These are phyloP conservation scores for Smutsia temminckii DNA, from an alignment of 2,797 vertebrate species.

Conservation along the genomic window DNA sequence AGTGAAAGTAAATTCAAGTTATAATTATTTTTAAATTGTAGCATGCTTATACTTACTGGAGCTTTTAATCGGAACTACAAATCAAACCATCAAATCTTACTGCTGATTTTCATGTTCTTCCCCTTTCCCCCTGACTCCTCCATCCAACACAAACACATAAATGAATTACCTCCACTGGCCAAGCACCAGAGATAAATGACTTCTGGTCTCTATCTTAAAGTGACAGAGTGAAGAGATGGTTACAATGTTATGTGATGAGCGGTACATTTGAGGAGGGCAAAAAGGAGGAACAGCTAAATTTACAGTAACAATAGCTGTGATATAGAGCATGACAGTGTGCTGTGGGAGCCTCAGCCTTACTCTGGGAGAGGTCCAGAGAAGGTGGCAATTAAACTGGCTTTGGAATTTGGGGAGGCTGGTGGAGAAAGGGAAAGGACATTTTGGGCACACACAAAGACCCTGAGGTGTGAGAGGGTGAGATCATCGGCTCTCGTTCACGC, in stretches of 20 bases:
- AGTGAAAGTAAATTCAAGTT: not conserved
- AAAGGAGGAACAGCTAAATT: not conserved
- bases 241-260: not conserved
- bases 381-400: not conserved
- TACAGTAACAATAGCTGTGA: not conserved
- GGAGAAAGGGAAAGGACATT: not conserved
- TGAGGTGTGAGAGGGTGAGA: not conserved
- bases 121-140: rapidly evolving
- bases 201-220: not conserved
- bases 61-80: not conserved
- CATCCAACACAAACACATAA: not conserved
- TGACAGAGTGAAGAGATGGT: not conserved
- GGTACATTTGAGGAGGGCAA: not conserved
- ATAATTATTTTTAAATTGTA: not conserved
- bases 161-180: not conserved
- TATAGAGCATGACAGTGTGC: rapidly evolving
- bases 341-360: not conserved
- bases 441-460: not conserved
- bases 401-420: not conserved
- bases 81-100: not conserved
- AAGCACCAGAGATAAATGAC: not conserved
- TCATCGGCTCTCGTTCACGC: not conserved
- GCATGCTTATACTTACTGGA: not conserved
- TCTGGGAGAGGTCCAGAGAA: too few species aligned
- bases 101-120: not conserved